Conservation (phyloP, 2,113 vertebrate species). For the Alaudala cheleensis region DNA sequence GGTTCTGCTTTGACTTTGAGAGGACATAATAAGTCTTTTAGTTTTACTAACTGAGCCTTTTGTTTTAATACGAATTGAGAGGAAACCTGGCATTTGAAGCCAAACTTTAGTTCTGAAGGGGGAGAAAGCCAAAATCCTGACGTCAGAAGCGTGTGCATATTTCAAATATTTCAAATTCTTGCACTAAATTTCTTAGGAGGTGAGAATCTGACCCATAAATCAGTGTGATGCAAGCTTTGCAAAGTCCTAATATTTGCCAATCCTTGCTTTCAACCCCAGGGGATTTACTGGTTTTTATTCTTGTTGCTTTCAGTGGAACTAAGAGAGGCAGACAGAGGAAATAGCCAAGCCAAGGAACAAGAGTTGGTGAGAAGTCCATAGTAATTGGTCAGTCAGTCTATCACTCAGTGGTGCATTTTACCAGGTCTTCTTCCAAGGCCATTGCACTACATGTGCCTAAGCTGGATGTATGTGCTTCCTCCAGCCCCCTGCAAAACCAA, state of each 20-base stretch:
- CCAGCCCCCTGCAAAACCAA: not conserved
- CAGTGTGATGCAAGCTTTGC: not conserved
- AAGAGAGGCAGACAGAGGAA: not conserved
- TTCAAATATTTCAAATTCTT: constrained; percentile 32
- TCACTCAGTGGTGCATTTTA: not conserved
- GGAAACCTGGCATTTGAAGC: not conserved
- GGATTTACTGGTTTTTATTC: not conserved
- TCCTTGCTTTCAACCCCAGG: not conserved
- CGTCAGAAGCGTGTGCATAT: not conserved
- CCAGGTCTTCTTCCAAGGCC: not conserved
- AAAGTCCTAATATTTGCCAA: not conserved
- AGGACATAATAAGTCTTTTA: not conserved
- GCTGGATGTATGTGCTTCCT: not conserved
- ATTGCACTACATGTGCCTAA: not conserved
- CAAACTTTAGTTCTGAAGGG: not conserved
- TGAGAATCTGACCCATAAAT: not conserved
- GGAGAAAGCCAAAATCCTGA: not conserved
- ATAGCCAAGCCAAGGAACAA: not conserved
- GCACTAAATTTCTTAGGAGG: not conserved
- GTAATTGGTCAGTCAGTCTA: not conserved
- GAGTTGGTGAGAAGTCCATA: not conserved
- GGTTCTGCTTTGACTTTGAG: not conserved
- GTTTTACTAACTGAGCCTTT: not conserved
- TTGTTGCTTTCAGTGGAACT: not conserved
- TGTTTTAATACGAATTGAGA: not conserved